Percentiles rank a stretch among this genome's conserved stretches.
Conservation (phyloP, 2,113 vertebrate genomes). For the Tragelaphus strepsiceros region DNA sequence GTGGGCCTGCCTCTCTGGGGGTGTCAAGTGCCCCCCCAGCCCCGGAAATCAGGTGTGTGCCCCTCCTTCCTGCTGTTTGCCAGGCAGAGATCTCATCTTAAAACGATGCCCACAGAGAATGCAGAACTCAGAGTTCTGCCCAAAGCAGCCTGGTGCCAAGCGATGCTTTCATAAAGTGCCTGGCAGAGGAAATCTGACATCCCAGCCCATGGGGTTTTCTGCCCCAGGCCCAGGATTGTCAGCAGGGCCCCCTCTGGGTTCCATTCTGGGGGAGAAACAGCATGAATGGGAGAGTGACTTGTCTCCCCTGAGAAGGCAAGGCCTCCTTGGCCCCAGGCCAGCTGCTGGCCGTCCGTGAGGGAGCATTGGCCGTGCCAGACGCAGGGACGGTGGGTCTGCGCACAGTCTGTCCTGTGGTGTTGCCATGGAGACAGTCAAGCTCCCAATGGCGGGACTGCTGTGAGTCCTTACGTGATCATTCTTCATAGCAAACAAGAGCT, state of each 20-base stretch:
- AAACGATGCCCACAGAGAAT: background rate
- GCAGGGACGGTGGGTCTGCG: background rate
- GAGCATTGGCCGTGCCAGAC: background rate
- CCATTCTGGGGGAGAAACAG: background rate
- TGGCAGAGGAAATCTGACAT: background rate
- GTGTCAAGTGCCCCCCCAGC: background rate
- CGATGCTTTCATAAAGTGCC: background rate
- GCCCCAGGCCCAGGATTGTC: background rate
- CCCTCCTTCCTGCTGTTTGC: background rate
- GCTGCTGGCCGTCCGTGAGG: background rate
- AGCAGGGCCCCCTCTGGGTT: background rate
- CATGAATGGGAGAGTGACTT: background rate
- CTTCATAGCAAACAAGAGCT: background rate
- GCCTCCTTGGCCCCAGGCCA: background rate
- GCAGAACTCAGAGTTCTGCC: background rate
- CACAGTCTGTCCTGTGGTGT: background rate
- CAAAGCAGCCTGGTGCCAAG: background rate
- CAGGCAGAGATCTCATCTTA: background rate
- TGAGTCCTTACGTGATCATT: background rate
- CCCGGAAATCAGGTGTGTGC: accelerated
- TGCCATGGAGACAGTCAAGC: background rate
- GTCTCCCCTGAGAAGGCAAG: background rate
- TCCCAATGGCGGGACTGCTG: background rate
- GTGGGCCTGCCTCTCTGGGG: background rate
- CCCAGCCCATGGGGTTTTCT: background rate